Evolutionary conservation across 1,140 invertebrate species (phyloP).

Genomic region (Argopecten irradians): DNA sequence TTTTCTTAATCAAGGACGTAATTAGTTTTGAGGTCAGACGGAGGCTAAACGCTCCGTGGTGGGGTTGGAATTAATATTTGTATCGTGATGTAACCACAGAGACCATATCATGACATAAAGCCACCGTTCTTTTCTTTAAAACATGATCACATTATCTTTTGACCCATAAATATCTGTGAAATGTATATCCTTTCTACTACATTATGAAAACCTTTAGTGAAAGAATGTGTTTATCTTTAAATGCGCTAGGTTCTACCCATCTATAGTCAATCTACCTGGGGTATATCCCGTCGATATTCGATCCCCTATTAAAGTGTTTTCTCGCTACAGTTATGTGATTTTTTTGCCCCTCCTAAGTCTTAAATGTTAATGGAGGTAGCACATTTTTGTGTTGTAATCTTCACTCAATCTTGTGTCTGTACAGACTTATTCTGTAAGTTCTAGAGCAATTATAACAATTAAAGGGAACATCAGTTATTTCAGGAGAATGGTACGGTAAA

Average conservation of each 20-base stretch:
- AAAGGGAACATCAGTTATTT: background rate
- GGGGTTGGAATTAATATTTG: background rate
- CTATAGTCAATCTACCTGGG: background rate
- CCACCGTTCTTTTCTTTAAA: background rate
- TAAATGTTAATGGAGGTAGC: background rate
- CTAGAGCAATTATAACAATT: background rate
- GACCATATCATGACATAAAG: background rate
- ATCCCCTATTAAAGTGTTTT: slow-evolving; percentile 5
- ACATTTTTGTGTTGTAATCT: background rate
- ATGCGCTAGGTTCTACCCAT: background rate
- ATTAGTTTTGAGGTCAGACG: background rate
- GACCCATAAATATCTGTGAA: slow-evolving; percentile 10
- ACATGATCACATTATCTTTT: background rate
- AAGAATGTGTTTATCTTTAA: background rate
- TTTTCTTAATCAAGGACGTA: background rate
- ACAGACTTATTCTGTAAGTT: background rate
- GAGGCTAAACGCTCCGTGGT: background rate
- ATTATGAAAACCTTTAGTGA: background rate
- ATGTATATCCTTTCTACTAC: background rate
- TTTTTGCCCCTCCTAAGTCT: background rate
- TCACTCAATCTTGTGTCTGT: background rate
- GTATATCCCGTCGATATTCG: background rate
- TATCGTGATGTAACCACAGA: background rate
- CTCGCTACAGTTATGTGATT: background rate
- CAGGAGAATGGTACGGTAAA: background rate